Percentiles rank a stretch among this genome's conserved stretches.
Conservation (phyloP, 2,113 vertebrate species). For the Megaceryle torquata region DNA sequence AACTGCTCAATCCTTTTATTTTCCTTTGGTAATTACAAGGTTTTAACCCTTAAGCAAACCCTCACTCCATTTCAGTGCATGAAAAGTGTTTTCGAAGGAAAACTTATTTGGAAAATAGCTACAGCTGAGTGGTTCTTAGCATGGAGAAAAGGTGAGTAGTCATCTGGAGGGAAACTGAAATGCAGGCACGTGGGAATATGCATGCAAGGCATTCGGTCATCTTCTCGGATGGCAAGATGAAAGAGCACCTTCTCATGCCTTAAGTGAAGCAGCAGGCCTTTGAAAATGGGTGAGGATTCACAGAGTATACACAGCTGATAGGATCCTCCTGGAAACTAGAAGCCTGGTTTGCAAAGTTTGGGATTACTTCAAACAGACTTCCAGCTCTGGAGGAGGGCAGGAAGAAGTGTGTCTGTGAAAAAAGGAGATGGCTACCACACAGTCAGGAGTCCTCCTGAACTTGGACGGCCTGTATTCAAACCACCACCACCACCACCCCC, state of each 20-base stretch:
- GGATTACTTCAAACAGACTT: neutral
- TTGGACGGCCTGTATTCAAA: neutral
- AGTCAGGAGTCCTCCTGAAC: neutral
- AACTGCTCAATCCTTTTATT: neutral
- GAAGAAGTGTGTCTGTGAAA: rapidly evolving
- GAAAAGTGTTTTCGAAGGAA: neutral
- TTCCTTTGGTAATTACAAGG: neutral
- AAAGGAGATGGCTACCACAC: neutral
- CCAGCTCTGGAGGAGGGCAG: neutral
- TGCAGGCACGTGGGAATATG: neutral
- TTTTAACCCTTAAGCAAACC: neutral
- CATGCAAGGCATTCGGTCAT: neutral
- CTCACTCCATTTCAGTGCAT: neutral
- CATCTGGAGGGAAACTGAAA: neutral
- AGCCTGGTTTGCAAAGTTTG: neutral
- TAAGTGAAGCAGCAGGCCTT: neutral
- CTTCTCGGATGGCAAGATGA: neutral
- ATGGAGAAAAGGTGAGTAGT: neutral
- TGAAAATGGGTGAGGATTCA: neutral
- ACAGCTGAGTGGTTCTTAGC: neutral
- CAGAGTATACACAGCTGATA: neutral
- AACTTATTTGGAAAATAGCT: neutral
- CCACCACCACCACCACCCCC: too few species aligned
- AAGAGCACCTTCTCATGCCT: neutral
- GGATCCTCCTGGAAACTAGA: neutral